A percentile compares a stretch with the other conserved stretches of the same genome.
phyloP scores from a whole-genome alignment of 1,140 invertebrate species.

The Ooceraea biroi region DNA sequence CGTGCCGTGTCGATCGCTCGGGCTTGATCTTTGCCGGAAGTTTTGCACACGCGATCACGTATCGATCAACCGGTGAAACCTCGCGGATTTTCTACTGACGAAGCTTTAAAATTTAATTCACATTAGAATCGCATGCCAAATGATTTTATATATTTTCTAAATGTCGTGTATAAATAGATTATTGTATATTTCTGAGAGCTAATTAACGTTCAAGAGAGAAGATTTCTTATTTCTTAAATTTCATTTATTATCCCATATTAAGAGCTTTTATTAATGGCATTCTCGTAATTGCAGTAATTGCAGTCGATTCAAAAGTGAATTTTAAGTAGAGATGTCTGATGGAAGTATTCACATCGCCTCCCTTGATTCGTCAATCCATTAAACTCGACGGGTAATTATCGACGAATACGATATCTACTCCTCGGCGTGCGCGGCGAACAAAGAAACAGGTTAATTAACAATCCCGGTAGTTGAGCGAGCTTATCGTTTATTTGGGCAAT shows the following conservation, averaged over 20 bases:
- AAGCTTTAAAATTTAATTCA: slow-evolving; percentile 12
- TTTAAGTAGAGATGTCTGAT: not conserved
- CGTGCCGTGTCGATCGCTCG: slow-evolving; percentile 44
- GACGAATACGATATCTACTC: not conserved
- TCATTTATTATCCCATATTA: not conserved
- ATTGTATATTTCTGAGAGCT: not conserved
- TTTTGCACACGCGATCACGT: slow-evolving; percentile 58
- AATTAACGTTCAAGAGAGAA: not conserved
- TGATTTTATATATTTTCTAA: not conserved
- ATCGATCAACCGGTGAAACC: slow-evolving; percentile 4
- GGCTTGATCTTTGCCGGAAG: slow-evolving; percentile 39
- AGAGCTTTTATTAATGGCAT: not conserved
- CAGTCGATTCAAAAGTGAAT: slow-evolving; percentile 30
- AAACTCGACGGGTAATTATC: slow-evolving; percentile 25
- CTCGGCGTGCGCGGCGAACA: not conserved
- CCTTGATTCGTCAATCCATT: slow-evolving; percentile 23
- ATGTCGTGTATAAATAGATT: not conserved
- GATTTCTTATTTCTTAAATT: not conserved
- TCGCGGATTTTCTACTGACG: not conserved
- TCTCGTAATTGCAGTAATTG: slow-evolving; percentile 25
- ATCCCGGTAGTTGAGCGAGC: slow-evolving; percentile 23
- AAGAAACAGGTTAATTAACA: slow-evolving; percentile 44
- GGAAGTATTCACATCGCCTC: not conserved
- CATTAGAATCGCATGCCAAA: not conserved
- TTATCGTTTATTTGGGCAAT: not conserved